Percentiles rank a stretch among this genome's conserved stretches.
These are phyloP conservation scores for Connochaetes taurinus DNA, from an alignment of 2,113 vertebrate genomes.

Conservation along the genomic window DNA sequence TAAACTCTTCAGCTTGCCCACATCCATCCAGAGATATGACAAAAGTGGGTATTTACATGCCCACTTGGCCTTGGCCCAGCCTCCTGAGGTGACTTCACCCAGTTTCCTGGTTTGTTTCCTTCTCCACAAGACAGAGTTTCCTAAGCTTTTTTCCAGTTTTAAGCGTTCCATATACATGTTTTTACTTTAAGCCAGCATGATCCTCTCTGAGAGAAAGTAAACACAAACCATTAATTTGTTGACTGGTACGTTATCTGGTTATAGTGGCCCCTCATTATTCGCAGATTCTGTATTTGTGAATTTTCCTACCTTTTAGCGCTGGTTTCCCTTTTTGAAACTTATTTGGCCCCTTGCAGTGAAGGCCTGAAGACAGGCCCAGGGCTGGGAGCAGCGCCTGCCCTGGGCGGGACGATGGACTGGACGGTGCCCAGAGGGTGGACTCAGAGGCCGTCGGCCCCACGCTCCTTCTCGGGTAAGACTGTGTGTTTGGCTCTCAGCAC, in stretches of 20 bases:
- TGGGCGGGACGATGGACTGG: background rate
- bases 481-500: background rate
- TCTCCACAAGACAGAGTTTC: background rate
- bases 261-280: background rate
- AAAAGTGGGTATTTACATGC: background rate
- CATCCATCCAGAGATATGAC: background rate
- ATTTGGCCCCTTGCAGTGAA: background rate
- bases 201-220: background rate
- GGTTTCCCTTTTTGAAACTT: background rate
- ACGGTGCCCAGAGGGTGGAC: background rate
- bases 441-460: fast-evolving
- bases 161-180: background rate
- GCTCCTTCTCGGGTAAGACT: background rate
- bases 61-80: background rate
- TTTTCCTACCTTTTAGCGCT: background rate
- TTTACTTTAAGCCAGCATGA: background rate
- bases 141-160: background rate
- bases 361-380: background rate
- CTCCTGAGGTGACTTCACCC: no score
- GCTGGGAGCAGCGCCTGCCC: background rate
- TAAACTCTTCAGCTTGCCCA: background rate
- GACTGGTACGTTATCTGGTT: background rate
- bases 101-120: background rate
- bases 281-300: background rate
- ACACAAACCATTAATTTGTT: background rate